Percentiles rank a stretch among this genome's conserved stretches.
Conservation (phyloP, 2,888 invertebrate genomes). For the Cynaeus angustus region DNA sequence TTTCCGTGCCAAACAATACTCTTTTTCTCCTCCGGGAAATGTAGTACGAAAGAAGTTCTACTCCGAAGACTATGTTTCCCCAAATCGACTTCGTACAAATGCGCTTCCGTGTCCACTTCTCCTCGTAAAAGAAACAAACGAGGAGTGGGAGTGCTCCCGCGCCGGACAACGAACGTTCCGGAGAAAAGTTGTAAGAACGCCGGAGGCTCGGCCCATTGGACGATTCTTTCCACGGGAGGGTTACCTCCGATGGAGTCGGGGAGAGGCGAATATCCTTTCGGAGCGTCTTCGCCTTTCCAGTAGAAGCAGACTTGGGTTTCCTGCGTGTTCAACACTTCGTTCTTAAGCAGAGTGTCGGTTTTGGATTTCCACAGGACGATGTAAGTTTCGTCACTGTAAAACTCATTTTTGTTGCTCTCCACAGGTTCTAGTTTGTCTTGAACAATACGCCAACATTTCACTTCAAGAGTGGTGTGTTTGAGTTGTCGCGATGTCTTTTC, state of each 20-base stretch:
- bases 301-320: slow-evolving; percentile 51
- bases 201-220: slow-evolving; percentile 61
- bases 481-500: slow-evolving; percentile 17
- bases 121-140: slow-evolving; percentile 58
- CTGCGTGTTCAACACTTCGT: slow-evolving; percentile 14
- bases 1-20: slow-evolving; percentile 58
- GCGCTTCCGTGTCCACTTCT: slow-evolving; percentile 56
- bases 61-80: slow-evolving; percentile 56
- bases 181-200: slow-evolving; percentile 58
- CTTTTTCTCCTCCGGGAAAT: slow-evolving; percentile 48
- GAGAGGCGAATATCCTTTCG: slow-evolving; percentile 59
- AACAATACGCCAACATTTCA: slow-evolving; percentile 56
- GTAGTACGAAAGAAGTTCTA: slow-evolving; percentile 56
- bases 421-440: slow-evolving; percentile 48
- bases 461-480: slow-evolving; percentile 11
- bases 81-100: slow-evolving; percentile 59
- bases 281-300: slow-evolving; percentile 59
- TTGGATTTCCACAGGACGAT: slow-evolving; percentile 55
- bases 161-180: slow-evolving; percentile 52
- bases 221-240: slow-evolving; percentile 57
- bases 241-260: slow-evolving; percentile 56
- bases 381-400: slow-evolving; percentile 56
- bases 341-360: too few species aligned
- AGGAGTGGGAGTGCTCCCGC: slow-evolving; percentile 13
- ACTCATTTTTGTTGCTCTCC: slow-evolving; percentile 34